These are phyloP conservation scores for Psilopogon haemacephalus DNA, from an alignment of 2,113 vertebrate species.

Conservation along the genomic window DNA sequence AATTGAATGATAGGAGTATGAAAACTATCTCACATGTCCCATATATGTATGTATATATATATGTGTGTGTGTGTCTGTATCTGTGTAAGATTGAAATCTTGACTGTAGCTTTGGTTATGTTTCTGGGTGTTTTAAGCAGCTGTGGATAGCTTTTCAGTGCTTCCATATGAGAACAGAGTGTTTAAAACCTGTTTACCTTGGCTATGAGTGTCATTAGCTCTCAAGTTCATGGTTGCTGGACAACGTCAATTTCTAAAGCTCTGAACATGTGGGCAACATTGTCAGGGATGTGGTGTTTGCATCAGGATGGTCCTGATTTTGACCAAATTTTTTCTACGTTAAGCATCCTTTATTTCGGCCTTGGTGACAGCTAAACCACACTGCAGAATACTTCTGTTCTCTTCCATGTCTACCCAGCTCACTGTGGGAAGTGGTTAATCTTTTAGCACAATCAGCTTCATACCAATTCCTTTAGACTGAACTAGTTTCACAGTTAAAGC, in stretches of 20 bases:
- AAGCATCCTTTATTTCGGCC: background rate
- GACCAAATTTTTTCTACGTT: background rate
- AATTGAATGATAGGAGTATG: background rate
- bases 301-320: background rate
- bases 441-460: background rate
- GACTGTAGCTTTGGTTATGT: background rate
- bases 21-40: background rate
- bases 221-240: background rate
- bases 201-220: background rate
- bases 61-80: background rate
- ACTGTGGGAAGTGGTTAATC: background rate
- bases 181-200: background rate
- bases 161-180: background rate
- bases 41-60: rapidly evolving
- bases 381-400: background rate
- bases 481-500: background rate
- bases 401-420: background rate
- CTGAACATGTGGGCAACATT: background rate
- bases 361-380: background rate
- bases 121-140: background rate
- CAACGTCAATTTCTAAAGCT: background rate
- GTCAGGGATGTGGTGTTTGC: background rate
- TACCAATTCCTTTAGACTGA: background rate
- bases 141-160: background rate
- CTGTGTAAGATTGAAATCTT: background rate